Evolutionary conservation across 1,140 invertebrate species (phyloP).

Genomic region (Papilio machaon): DNA sequence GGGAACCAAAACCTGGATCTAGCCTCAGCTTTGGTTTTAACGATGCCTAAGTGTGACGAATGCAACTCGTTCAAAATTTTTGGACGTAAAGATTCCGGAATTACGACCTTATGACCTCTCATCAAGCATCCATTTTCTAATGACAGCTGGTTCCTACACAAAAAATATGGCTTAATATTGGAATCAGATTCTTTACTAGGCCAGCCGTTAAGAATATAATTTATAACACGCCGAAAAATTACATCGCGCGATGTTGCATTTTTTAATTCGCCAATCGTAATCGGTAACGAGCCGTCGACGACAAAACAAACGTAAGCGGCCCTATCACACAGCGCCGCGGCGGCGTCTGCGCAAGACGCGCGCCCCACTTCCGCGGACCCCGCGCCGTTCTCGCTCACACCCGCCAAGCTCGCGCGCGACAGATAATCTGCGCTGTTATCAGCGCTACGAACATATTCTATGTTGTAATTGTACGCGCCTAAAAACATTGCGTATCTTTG

Average conservation of each 20-base stretch:
- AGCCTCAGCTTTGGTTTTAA: no score
- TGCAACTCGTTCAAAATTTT: constrained; percentile 49
- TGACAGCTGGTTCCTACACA: constrained; percentile 41
- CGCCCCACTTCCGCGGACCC: neutral
- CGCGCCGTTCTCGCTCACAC: neutral
- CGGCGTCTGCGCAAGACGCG: no score
- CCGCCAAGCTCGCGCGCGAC: constrained; percentile 41
- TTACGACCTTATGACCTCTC: constrained; percentile 43
- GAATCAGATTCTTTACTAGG: constrained; percentile 37
- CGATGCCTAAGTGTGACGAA: no score
- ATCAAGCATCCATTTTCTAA: constrained; percentile 44
- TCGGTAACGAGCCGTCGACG: no score
- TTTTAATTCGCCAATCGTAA: constrained; percentile 38
- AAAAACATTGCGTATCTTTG: constrained; percentile 41
- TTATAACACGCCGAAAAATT: constrained; percentile 25
- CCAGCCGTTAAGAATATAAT: constrained; percentile 44
- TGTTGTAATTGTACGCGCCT: constrained; percentile 42
- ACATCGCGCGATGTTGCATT: constrained; percentile 35
- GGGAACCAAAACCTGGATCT: no score
- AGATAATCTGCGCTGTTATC: constrained; percentile 51
- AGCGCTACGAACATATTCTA: constrained; percentile 48
- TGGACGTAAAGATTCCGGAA: constrained; percentile 32
- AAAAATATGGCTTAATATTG: constrained; percentile 40
- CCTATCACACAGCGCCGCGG: no score
- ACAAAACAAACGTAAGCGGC: no score